Conservation (phyloP, 92 coral and sea anemone genomes). For the Porites lobata region DNA sequence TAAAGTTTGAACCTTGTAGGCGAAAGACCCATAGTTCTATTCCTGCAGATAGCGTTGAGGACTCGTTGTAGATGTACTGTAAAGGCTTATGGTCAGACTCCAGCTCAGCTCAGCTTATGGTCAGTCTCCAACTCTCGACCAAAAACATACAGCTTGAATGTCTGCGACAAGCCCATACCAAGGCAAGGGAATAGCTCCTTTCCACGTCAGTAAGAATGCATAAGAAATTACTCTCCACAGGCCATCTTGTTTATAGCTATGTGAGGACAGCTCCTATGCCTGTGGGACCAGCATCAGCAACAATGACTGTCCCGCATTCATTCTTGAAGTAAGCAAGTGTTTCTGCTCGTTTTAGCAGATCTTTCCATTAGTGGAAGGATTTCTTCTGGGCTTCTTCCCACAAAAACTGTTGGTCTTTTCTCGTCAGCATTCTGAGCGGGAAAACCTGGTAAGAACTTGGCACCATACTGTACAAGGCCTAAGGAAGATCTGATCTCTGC, state of each 20-base stretch:
- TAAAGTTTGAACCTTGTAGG: constrained; percentile 32
- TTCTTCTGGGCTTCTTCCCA: constrained; percentile 30
- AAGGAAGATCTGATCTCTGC: constrained; percentile 22
- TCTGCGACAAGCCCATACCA: constrained; percentile 27
- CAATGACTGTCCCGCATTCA: constrained; percentile 59
- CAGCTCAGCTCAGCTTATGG: constrained; percentile 10
- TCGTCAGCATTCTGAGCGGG: constrained; percentile 56
- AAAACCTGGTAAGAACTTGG: constrained; percentile 70
- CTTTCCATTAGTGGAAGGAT: constrained; percentile 55
- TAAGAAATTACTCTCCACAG: constrained; percentile 63
- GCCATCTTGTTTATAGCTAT: not conserved
- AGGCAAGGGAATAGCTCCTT: constrained; percentile 7
- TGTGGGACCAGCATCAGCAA: not conserved
- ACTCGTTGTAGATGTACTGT: constrained; percentile 35
- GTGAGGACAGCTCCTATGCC: too few species aligned
- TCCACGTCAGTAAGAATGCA: constrained; percentile 23
- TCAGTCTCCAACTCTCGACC: constrained; percentile 44
- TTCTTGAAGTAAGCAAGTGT: constrained; percentile 68
- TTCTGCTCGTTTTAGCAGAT: not conserved
- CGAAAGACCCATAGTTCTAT: constrained; percentile 55
- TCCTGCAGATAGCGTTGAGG: constrained; percentile 65
- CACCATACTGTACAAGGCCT: constrained; percentile 53
- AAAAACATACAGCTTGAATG: constrained; percentile 40
- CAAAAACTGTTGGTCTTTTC: constrained; percentile 30
- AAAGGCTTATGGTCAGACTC: constrained; percentile 72